phyloP scores from a whole-genome alignment of 2,797 vertebrate genomes.

The Lepus oiostolus region DNA sequence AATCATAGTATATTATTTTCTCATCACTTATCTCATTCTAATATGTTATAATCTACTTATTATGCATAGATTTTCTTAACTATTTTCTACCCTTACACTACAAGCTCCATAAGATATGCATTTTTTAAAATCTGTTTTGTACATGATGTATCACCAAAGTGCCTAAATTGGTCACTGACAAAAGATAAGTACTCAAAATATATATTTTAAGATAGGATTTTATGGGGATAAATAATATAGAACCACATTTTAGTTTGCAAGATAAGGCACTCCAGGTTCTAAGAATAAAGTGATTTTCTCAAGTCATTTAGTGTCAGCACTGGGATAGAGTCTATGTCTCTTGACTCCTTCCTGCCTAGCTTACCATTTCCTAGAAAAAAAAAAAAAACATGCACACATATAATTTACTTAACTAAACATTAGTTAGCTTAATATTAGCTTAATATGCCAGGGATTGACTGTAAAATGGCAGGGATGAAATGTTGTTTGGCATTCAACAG shows the following conservation, averaged over 20 bases:
- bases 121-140: conserved; percentile 9
- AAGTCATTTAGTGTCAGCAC: not conserved
- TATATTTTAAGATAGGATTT: not conserved
- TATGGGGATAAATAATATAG: not conserved
- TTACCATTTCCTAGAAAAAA: conserved; percentile 34
- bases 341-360: not conserved
- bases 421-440: not conserved
- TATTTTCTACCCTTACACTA: not conserved
- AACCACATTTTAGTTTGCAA: not conserved
- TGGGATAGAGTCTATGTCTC: not conserved
- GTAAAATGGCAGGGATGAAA: not conserved
- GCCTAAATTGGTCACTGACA: not conserved
- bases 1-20: not conserved
- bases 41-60: not conserved
- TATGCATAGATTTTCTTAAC: not conserved
- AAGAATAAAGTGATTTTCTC: conserved; percentile 19
- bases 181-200: not conserved
- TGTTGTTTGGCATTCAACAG: not conserved
- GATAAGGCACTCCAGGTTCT: not conserved
- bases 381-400: not conserved
- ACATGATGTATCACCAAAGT: not conserved
- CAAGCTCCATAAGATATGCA: not conserved
- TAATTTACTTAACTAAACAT: conserved; percentile 37
- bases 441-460: not conserved
- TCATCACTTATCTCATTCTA: not conserved